phyloP scores from a whole-genome alignment of 1,140 invertebrate species.

The Planococcus citri region DNA sequence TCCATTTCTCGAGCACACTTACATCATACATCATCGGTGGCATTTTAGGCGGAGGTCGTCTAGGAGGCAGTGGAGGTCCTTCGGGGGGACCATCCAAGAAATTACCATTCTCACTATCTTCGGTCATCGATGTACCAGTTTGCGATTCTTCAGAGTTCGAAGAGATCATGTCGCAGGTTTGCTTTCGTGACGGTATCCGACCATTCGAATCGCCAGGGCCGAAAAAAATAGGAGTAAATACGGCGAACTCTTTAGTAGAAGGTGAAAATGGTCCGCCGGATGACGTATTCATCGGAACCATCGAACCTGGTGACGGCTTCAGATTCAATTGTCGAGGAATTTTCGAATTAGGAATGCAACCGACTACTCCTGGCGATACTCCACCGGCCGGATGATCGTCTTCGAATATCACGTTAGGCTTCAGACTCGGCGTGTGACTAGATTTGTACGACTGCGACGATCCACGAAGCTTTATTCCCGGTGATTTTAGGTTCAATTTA shows the following conservation, averaged over 20 bases:
- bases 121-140: slow-evolving; percentile 8
- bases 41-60: slow-evolving; percentile 32
- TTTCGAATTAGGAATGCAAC: slow-evolving; percentile 30
- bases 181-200: background rate
- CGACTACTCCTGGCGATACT: slow-evolving; percentile 29
- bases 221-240: slow-evolving; percentile 3
- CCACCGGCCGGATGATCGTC: slow-evolving; percentile 37
- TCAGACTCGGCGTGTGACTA: slow-evolving; percentile 33
- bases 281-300: slow-evolving; percentile 29
- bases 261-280: slow-evolving; percentile 28
- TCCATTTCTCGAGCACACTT: no score
- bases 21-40: slow-evolving; percentile 27
- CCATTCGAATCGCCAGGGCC: slow-evolving; percentile 23
- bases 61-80: slow-evolving; percentile 30
- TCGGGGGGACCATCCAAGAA: slow-evolving; percentile 27
- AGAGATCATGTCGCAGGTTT: no score
- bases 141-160: no score
- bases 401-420: slow-evolving; percentile 30
- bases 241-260: background rate
- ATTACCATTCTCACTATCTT: no score
- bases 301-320: slow-evolving; percentile 22
- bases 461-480: slow-evolving; percentile 70
- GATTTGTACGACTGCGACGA: slow-evolving; percentile 38
- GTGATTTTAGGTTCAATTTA: slow-evolving; percentile 72
- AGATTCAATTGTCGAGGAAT: background rate